Evolutionary conservation across 1,140 invertebrate genomes (phyloP).

Genomic region (Caerostris darwini): DNA sequence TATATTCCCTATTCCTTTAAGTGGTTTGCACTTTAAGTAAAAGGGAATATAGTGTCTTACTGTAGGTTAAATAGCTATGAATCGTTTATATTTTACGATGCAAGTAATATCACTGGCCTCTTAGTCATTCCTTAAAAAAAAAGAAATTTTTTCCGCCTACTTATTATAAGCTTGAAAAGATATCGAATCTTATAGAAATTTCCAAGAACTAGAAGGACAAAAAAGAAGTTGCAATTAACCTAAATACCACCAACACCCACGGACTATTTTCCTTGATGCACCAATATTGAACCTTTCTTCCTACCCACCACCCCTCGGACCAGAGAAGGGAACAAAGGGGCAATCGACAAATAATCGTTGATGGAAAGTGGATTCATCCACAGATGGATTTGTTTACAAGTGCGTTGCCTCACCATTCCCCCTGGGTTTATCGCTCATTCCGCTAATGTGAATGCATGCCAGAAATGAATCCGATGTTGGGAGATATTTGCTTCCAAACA

Average conservation of each 20-base stretch:
- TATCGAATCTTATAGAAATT: not conserved
- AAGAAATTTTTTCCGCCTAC: too few species aligned
- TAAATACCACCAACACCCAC: not conserved
- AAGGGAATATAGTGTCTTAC: too few species aligned
- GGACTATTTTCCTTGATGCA: slow-evolving; percentile 6
- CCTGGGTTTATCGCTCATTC: slow-evolving; percentile 36
- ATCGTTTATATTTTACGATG: too few species aligned
- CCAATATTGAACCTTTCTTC: slow-evolving; percentile 24
- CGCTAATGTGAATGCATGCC: slow-evolving; percentile 36
- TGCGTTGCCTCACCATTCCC: slow-evolving; percentile 7
- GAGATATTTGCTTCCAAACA: slow-evolving; percentile 6
- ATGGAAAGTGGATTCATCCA: slow-evolving; percentile 40
- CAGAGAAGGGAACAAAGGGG: not conserved
- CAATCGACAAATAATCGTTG: slow-evolving; percentile 44
- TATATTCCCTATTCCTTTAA: too few species aligned
- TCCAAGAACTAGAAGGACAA: not conserved
- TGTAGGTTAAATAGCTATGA: too few species aligned
- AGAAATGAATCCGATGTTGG: not conserved
- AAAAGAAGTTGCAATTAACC: slow-evolving; percentile 9
- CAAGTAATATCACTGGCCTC: too few species aligned
- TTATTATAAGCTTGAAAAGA: not conserved
- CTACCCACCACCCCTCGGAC: not conserved
- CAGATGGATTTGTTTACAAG: slow-evolving; percentile 61
- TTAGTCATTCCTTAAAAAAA: too few species aligned
- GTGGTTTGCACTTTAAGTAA: too few species aligned